phyloP scores from a whole-genome alignment of 2,888 invertebrate species.

The Drosophila ustulata region DNA sequence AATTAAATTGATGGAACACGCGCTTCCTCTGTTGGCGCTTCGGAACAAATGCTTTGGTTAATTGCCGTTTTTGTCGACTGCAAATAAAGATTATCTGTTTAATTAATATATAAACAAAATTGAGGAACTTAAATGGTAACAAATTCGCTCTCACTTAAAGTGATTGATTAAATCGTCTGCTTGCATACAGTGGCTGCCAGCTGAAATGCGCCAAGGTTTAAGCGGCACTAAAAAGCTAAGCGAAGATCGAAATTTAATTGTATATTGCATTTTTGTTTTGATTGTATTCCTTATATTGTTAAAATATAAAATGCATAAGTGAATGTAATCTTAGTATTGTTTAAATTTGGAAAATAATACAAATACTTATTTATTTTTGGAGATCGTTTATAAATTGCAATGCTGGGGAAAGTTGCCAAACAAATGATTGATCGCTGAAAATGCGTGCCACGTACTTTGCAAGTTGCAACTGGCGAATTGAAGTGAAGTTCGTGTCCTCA shows the following conservation, averaged over 20 bases:
- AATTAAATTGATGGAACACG: not conserved
- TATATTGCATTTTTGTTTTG: no score
- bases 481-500: constrained; percentile 50
- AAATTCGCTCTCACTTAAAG: constrained; percentile 8
- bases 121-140: constrained; percentile 8
- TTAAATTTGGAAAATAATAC: no score
- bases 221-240: not conserved
- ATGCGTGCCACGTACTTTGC: constrained; percentile 27
- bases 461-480: not conserved
- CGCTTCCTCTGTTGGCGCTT: not conserved
- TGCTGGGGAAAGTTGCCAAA: constrained; percentile 10
- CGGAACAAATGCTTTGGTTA: not conserved
- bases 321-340: no score
- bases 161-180: not conserved
- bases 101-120: constrained; percentile 15
- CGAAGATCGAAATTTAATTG: not conserved
- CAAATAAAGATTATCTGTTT: constrained; percentile 15
- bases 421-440: constrained; percentile 20
- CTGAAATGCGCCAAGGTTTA: not conserved
- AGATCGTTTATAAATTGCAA: no score
- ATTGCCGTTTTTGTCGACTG: not conserved
- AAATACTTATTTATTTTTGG: no score
- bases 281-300: no score
- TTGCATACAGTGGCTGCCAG: not conserved
- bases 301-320: no score